Percentiles rank a stretch among this genome's conserved stretches.
These are phyloP conservation scores for Cricetomys ansorgei DNA, from an alignment of 2,113 vertebrate species.

Conservation along the genomic window DNA sequence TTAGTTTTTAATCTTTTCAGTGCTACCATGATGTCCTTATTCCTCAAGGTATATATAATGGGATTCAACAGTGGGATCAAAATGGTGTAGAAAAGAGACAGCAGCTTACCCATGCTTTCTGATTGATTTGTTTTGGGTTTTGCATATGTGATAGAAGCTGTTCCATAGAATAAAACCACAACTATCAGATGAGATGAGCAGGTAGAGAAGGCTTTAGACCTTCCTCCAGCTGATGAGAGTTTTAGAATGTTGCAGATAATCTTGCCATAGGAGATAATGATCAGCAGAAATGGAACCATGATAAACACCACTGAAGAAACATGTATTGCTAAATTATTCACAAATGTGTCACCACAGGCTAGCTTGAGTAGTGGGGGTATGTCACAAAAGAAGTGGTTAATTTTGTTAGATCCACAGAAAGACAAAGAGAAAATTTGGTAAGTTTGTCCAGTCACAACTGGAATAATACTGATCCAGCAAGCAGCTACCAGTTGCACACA, in stretches of 20 bases:
- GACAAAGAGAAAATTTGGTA: constrained; percentile 60
- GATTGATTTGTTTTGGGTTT: constrained; percentile 25
- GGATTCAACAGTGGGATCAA: constrained; percentile 54
- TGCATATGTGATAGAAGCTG: constrained; percentile 54
- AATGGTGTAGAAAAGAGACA: constrained; percentile 64
- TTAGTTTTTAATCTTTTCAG: constrained; percentile 25
- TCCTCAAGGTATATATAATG: constrained; percentile 60
- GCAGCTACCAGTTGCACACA: constrained; percentile 51
- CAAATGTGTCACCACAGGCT: constrained; percentile 47
- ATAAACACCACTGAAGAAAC: background rate
- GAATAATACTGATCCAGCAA: constrained; percentile 40
- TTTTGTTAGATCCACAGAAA: constrained; percentile 48
- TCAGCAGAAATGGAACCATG: constrained; percentile 66
- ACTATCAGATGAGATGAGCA: constrained; percentile 72
- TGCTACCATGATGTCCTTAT: constrained; percentile 60
- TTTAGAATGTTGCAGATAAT: constrained; percentile 70
- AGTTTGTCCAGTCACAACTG: constrained; percentile 22
- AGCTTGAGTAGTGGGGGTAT: constrained; percentile 17
- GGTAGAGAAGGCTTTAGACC: constrained; percentile 74
- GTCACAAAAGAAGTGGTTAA: constrained; percentile 74
- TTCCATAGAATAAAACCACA: constrained; percentile 67
- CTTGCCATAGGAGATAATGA: constrained; percentile 57
- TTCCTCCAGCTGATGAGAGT: constrained; percentile 42
- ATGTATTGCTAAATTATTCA: constrained; percentile 32
- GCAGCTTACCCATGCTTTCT: background rate